These are phyloP conservation scores for Plumapathes pennacea DNA, from an alignment of 92 coral and sea anemone genomes.

Conservation along the genomic window DNA sequence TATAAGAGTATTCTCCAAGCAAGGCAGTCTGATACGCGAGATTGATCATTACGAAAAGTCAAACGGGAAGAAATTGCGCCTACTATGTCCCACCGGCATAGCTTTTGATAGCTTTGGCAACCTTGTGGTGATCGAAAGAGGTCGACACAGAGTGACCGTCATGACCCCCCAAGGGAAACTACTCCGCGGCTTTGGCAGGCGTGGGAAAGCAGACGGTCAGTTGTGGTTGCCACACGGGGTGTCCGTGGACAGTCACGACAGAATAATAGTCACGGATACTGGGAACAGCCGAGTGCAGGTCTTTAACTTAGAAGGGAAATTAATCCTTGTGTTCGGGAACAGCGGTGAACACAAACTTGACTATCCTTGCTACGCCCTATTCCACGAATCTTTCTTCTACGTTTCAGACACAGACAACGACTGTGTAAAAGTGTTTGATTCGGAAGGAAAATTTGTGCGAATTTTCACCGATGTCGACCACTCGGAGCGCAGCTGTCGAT, in stretches of 20 bases:
- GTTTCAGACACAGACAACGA: conserved; percentile 84
- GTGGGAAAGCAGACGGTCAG: conserved; percentile 51
- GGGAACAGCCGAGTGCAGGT: conserved; percentile 61
- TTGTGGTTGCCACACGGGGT: conserved; percentile 66
- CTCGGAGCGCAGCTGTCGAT: not conserved
- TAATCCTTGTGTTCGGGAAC: conserved; percentile 49
- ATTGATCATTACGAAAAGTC: conserved; percentile 32
- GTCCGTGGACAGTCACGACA: conserved; percentile 39
- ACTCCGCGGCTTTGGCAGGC: conserved; percentile 54
- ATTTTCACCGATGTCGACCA: conserved; percentile 34
- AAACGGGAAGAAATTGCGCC: conserved; percentile 27
- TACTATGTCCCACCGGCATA: conserved; percentile 57
- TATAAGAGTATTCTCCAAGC: conserved; percentile 28
- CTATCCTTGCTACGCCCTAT: conserved; percentile 59
- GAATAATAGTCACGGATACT: conserved; percentile 57
- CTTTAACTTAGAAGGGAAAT: conserved; percentile 52
- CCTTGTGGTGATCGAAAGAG: conserved; percentile 50
- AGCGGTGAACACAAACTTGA: conserved; percentile 52
- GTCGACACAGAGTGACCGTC: conserved; percentile 50
- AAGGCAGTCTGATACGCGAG: conserved; percentile 37
- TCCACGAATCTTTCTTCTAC: conserved; percentile 54
- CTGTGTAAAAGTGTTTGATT: conserved; percentile 70
- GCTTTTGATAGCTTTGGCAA: conserved; percentile 51
- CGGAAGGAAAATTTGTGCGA: conserved; percentile 65
- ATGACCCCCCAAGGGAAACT: conserved; percentile 32